Evolutionary conservation across 1,140 invertebrate genomes (phyloP).

Genomic region (Cephus cinctus): DNA sequence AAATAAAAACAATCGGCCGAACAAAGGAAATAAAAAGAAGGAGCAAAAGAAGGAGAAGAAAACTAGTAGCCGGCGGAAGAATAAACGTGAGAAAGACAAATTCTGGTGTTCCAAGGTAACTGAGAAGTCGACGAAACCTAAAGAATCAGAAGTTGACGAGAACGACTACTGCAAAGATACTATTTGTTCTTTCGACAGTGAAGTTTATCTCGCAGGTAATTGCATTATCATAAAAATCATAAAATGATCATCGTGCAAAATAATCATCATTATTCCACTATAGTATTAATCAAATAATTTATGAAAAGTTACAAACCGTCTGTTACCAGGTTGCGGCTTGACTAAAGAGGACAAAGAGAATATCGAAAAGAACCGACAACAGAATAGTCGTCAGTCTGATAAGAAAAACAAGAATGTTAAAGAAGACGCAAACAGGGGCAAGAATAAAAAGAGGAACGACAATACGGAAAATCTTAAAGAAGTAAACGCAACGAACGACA

Average conservation of each 20-base stretch:
- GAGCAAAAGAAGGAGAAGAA: not conserved
- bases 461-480: conserved; percentile 2
- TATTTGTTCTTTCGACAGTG: conserved; percentile 31
- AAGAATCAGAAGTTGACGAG: not conserved
- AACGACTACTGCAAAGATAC: conserved; percentile 16
- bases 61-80: not conserved
- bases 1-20: not conserved
- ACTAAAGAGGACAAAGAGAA: conserved; percentile 18
- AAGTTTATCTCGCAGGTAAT: conserved; percentile 26
- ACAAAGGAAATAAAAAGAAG: conserved; percentile 8
- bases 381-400: not conserved
- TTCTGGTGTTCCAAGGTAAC: conserved; percentile 7
- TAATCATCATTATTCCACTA: too few relatives aligned
- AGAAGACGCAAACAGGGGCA: not conserved
- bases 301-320: too few relatives aligned
- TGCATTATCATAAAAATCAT: not conserved
- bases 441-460: not conserved
- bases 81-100: not conserved
- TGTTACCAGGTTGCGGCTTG: conserved; percentile 20
- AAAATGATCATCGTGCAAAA: too few relatives aligned
- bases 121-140: conserved; percentile 4
- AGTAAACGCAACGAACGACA: too few relatives aligned
- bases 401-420: not conserved
- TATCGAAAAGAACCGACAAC: conserved; percentile 19
- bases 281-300: too few relatives aligned